Evolutionary conservation across 2,113 vertebrate species (phyloP).

Genomic region (Desmodus rotundus): DNA sequence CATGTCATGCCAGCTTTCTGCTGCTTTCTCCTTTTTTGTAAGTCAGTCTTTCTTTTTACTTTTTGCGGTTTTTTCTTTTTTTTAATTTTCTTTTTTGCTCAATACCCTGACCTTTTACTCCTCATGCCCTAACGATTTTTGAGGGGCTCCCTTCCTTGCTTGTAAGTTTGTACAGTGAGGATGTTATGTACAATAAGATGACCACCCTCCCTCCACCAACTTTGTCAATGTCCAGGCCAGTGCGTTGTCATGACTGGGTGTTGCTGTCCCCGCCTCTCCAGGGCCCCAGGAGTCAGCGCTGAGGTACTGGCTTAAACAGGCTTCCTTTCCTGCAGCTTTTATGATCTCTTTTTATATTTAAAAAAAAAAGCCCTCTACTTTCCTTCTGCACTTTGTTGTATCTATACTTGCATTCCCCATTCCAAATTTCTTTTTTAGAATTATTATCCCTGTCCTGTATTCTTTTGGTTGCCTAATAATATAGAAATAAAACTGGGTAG

Average conservation of each 20-base stretch:
- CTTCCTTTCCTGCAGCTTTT: neutral
- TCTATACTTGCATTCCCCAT: neutral
- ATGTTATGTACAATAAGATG: neutral
- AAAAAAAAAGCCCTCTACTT: neutral
- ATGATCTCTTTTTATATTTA: neutral
- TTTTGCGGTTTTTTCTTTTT: too few species aligned
- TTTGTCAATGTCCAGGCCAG: neutral
- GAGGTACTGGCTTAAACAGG: neutral
- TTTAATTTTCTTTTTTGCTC: too few species aligned
- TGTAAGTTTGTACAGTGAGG: neutral
- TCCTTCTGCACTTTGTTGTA: neutral
- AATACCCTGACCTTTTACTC: too few species aligned
- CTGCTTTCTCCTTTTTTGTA: neutral
- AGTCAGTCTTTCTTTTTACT: too few species aligned
- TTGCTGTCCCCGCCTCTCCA: neutral
- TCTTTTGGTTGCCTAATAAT: neutral
- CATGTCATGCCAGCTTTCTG: neutral
- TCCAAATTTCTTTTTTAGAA: neutral
- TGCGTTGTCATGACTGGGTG: neutral
- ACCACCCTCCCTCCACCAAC: rapidly evolving
- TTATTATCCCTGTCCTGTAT: neutral
- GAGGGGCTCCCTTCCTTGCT: neutral
- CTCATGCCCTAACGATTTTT: neutral
- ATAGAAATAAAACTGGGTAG: neutral
- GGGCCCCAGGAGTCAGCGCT: neutral